phyloP scores from a whole-genome alignment of 2,888 invertebrate species.

The Macrosoma leucophasiata region DNA sequence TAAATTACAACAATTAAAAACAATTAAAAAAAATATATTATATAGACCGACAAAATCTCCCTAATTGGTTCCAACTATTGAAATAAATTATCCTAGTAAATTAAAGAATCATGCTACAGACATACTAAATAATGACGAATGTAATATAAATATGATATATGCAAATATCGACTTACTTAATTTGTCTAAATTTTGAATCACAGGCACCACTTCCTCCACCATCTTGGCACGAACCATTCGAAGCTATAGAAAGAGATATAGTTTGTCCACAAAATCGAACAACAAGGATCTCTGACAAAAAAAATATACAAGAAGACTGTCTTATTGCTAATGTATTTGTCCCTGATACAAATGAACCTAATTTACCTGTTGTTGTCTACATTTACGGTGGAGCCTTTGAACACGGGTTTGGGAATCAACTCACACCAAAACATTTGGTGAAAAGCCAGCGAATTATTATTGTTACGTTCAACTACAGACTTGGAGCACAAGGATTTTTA shows the following conservation, averaged over 20 bases:
- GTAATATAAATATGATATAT: too few relatives aligned
- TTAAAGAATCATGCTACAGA: too few relatives aligned
- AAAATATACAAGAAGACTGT: constrained; percentile 28
- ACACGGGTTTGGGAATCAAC: constrained; percentile 38
- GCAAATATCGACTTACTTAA: too few relatives aligned
- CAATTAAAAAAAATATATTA: too few relatives aligned
- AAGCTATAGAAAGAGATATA: constrained; percentile 16
- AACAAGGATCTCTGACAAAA: constrained; percentile 18
- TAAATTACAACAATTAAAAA: too few relatives aligned
- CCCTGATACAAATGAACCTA: constrained; percentile 27
- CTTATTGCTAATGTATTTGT: constrained; percentile 33
- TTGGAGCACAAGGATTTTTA: constrained; percentile 34
- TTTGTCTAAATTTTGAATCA: too few relatives aligned
- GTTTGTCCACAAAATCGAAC: constrained; percentile 15
- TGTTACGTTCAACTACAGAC: constrained; percentile 46
- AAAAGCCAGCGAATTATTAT: constrained; percentile 33
- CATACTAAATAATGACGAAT: too few relatives aligned
- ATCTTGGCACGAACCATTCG: constrained; percentile 14
- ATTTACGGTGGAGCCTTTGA: constrained; percentile 61
- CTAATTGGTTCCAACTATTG: too few relatives aligned
- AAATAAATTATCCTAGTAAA: too few relatives aligned
- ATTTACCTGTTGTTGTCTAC: constrained; percentile 48
- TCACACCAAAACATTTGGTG: constrained; percentile 32
- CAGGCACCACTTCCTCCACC: constrained; percentile 27
- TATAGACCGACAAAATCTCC: too few relatives aligned